A percentile compares a stretch with the other conserved stretches of the same genome.
phyloP scores from a whole-genome alignment of 2,113 vertebrate species.

The Gila orcuttii region DNA sequence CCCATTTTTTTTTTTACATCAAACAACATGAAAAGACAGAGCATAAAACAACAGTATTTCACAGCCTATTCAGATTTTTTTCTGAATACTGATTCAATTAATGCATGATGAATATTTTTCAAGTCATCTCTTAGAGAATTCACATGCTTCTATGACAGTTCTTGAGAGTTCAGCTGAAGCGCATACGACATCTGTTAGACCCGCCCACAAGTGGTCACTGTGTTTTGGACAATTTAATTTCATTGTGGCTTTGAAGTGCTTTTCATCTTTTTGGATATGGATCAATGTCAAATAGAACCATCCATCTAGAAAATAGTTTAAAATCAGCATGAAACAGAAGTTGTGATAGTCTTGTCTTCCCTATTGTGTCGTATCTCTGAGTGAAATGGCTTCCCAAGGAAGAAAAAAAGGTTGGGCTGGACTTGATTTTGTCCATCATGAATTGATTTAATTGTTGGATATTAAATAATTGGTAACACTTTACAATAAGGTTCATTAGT shows the following conservation, averaged over 20 bases:
- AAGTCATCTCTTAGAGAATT: not conserved
- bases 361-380: too few species aligned
- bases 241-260: not conserved
- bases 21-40: slow-evolving; percentile 2
- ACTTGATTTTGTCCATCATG: too few species aligned
- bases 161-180: not conserved
- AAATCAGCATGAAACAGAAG: not conserved
- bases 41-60: not conserved
- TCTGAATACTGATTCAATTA: not conserved
- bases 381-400: too few species aligned
- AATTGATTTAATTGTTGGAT: too few species aligned
- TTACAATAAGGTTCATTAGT: too few species aligned
- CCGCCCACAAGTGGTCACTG: not conserved
- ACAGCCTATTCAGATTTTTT: not conserved
- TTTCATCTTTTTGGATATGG: not conserved
- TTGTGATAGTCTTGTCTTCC: too few species aligned
- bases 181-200: not conserved
- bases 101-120: not conserved
- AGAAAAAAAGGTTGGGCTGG: too few species aligned
- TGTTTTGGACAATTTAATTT: not conserved
- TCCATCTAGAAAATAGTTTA: not conserved
- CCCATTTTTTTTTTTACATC: not conserved
- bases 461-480: too few species aligned
- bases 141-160: not conserved
- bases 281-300: not conserved